phyloP scores from a whole-genome alignment of 2,888 invertebrate species.

The Xestoiulus laeticollis region DNA sequence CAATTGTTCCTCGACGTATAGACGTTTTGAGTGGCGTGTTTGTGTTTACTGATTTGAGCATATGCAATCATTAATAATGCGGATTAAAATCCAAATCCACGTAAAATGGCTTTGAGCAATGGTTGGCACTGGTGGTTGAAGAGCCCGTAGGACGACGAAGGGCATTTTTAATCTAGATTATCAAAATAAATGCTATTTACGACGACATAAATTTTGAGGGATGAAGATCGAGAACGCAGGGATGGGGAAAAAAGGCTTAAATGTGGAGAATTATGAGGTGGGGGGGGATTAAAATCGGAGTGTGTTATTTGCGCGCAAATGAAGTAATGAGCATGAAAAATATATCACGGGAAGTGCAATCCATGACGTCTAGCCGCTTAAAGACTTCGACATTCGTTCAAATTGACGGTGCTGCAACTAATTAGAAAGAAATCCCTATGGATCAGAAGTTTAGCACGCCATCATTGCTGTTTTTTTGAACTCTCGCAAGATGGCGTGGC shows the following conservation, averaged over 20 bases:
- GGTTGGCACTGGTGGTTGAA: too few relatives aligned
- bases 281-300: not conserved
- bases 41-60: constrained; percentile 26
- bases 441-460: not conserved
- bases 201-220: not conserved
- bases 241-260: not conserved
- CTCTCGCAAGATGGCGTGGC: not conserved
- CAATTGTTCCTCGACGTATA: too few relatives aligned
- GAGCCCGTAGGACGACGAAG: not conserved
- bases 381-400: not conserved
- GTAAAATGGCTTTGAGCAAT: not conserved
- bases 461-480: not conserved
- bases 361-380: constrained; percentile 19
- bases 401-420: not conserved
- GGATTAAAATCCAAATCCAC: constrained; percentile 18
- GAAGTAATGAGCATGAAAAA: constrained; percentile 10
- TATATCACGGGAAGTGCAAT: not conserved
- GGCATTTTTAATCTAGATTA: constrained; percentile 26
- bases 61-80: constrained; percentile 18
- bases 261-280: not conserved
- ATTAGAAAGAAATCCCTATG: not conserved
- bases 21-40: not conserved
- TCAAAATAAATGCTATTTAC: constrained; percentile 20
- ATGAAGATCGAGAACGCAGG: not conserved
- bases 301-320: not conserved